Base-by-base conservation (phyloP, 2,888 invertebrate genomes). In the Ophioninae sp. region DNA sequence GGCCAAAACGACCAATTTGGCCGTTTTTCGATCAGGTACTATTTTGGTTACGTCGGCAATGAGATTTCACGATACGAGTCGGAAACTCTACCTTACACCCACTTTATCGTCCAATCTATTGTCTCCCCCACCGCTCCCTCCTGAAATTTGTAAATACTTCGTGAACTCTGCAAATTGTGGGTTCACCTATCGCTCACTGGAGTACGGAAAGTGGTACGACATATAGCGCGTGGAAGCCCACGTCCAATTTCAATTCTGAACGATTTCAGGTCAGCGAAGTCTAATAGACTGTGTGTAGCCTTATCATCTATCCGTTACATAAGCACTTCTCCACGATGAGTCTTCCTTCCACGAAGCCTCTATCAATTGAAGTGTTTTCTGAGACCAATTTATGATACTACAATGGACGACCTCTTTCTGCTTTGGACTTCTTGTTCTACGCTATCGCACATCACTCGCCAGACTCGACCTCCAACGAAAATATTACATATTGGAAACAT, bases 161-260 rank as follows among this genome's bases (percentile, higher is more conserved):
- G 88, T 85, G 84, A 88, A 89, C 83, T 89, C 83, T 79, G 87
- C 86, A 87, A 88, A 89, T 88, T 87, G 85, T 85, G 81, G 85
- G 86, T 85, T 85, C 30, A 83, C 82, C 84, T 81, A 80, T 74
- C 73, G 41, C 71, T 58, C 73, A 37, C 44, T 64, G 44, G 79
- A 72, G 44, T 67, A 30, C 39, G 37, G 61, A 65, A 59, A 59
- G 61, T 61, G 69, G 30, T 30, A 30, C 30, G 41, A 17, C n/a
- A 61, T 44, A 76, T 44, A 44, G 30, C n/a, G n/a, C 61, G 9
- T 44, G 44, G 88, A 87, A 84, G 79, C 72, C 86, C 85, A 20
- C 86, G 87, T 88, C 85, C 84, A 81, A 81, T 85, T 87, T 87
- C 86, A 87, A 87, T 88, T 87, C 87, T 85, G 86, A 81, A 85